A percentile compares a stretch with the other conserved stretches of the same genome.
These are phyloP conservation scores for Aricia agestis DNA, from an alignment of 1,140 invertebrate genomes.

Conservation along the genomic window DNA sequence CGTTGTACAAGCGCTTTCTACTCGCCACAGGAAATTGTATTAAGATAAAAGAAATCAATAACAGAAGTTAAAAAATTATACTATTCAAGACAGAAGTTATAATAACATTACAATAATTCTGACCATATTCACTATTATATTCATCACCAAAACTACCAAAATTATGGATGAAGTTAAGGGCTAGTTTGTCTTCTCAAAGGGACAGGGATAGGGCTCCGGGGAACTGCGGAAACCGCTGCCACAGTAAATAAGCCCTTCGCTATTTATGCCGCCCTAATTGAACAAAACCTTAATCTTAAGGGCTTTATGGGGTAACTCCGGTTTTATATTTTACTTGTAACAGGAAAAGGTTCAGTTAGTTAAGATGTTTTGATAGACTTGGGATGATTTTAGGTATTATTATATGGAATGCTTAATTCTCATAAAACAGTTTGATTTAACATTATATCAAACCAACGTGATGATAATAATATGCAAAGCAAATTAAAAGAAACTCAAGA, in stretches of 20 bases:
- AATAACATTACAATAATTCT: too few species aligned
- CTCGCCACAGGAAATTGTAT: too few species aligned
- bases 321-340: neutral
- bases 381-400: too few species aligned
- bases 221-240: neutral
- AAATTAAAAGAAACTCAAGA: too few species aligned
- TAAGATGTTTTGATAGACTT: neutral
- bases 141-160: neutral
- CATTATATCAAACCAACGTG: too few species aligned
- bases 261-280: neutral
- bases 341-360: neutral
- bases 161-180: neutral
- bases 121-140: neutral
- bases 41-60: too few species aligned
- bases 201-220: neutral
- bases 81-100: too few species aligned
- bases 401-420: too few species aligned
- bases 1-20: too few species aligned
- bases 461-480: too few species aligned
- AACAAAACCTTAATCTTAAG: constrained; percentile 3
- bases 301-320: neutral
- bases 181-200: neutral
- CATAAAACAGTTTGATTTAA: too few species aligned
- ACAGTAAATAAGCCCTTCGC: neutral
- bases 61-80: too few species aligned